Evolutionary conservation across 2,113 vertebrate genomes (phyloP), one percentile per base, ranked within the genome.

Genomic region (Toxotes chatareus): DNA sequence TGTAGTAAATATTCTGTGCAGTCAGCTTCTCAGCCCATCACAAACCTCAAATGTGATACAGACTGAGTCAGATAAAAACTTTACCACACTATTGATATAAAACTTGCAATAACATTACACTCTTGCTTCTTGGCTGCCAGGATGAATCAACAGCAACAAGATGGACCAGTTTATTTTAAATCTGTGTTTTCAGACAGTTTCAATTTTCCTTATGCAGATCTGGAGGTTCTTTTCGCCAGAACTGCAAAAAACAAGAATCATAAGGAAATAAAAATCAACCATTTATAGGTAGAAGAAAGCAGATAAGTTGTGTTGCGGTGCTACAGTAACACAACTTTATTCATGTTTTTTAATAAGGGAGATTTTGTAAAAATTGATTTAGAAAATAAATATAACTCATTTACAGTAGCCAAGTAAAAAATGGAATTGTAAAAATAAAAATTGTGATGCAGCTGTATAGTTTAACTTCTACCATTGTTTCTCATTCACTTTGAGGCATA

Each of bases 161-260:
- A n/a, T 36, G 40, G 8, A 57, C 21, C 51, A 72, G 72, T 10
- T 47, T 21, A 14, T 12, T 53, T 68, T 60, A 27, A 67, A 59
- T 62, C 47, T 75, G 63, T 70, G 42, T 53, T 76, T 77, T 62
- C 57, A 40, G 59, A 17, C 38, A 1, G 13, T 83, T 80, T 42
- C 1, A 0, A 46, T 47, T 32, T 68, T 73, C 23, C 17, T 66
- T 0, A n/a, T 62, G 17, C 7, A 63, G 68, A 71, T 9, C 62
- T 6, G n/a, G 0, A 7, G 11, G 40, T 14, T 60, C 0, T 46
- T 44, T 16, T 5, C 36, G 46, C 46, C 17, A 19, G 46, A 17
- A 49, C 19, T 32, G 46, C 12, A 21, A 57, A 46, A 55, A n/a
- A 27, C 27, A 5, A 0, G 53, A 44, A 17, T 23, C 14, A 47